phyloP scores from a whole-genome alignment of 2,113 vertebrate species.

The Garra rufa region DNA sequence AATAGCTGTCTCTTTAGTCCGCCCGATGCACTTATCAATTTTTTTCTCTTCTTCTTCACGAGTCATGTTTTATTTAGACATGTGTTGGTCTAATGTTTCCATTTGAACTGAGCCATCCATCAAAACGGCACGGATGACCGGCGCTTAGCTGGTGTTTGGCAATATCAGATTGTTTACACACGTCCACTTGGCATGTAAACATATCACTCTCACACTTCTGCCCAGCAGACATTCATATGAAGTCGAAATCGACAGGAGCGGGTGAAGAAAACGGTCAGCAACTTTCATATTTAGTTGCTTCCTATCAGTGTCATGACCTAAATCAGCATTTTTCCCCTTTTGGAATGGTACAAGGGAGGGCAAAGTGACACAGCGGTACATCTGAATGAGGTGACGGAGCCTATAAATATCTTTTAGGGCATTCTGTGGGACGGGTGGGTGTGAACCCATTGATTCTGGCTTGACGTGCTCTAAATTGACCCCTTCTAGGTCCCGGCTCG shows the following conservation, averaged over 20 bases:
- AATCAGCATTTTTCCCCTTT: background rate
- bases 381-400: constrained; percentile 31
- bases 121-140: constrained; percentile 66
- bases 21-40: constrained; percentile 57
- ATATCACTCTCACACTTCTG: background rate
- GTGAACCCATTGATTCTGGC: constrained; percentile 52
- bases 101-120: constrained; percentile 68
- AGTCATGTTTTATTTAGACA: constrained; percentile 71
- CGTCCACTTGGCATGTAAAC: constrained; percentile 6
- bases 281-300: background rate
- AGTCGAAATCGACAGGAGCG: constrained; percentile 5
- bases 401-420: constrained; percentile 43
- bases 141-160: constrained; percentile 51
- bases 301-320: background rate
- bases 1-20: constrained; percentile 68
- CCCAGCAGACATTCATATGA: background rate
- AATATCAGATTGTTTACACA: constrained; percentile 25
- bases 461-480: constrained; percentile 19
- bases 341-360: background rate
- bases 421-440: constrained; percentile 49
- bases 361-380: background rate
- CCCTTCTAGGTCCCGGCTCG: constrained; percentile 27
- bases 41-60: constrained; percentile 58
- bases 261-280: background rate
- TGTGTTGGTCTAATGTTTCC: constrained; percentile 66